Percentiles rank a stretch among this genome's conserved stretches.
These are phyloP conservation scores for Thripadectes ignobilis DNA, from an alignment of 2,797 vertebrate genomes.

Conservation along the genomic window DNA sequence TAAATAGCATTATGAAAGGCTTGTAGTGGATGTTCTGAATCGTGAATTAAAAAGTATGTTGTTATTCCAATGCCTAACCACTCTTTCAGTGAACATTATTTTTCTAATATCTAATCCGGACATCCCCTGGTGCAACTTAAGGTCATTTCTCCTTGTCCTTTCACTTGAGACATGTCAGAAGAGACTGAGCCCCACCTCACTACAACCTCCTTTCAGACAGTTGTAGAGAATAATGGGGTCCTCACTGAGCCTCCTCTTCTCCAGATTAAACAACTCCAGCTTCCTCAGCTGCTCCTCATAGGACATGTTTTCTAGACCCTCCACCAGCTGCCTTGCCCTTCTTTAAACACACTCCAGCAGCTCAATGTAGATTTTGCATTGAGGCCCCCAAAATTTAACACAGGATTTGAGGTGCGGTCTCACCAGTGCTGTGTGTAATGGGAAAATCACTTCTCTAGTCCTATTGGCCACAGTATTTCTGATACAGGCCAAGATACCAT, in stretches of 20 bases:
- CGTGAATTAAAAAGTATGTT: background rate
- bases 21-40: background rate
- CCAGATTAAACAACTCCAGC: background rate
- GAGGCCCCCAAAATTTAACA: background rate
- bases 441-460: background rate
- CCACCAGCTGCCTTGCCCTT: background rate
- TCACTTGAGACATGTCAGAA: background rate
- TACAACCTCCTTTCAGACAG: background rate
- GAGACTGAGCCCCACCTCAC: background rate
- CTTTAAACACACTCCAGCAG: background rate
- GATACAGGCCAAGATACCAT: background rate
- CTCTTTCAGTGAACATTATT: background rate
- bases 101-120: background rate
- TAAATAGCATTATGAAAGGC: fast-evolving
- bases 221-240: background rate
- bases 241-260: background rate
- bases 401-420: background rate
- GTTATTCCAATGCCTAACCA: background rate
- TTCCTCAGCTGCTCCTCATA: fast-evolving
- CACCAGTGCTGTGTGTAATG: background rate
- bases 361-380: background rate
- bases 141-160: background rate
- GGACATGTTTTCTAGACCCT: background rate
- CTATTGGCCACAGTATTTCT: fast-evolving
- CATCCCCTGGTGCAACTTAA: background rate